Evolutionary conservation across 2,113 vertebrate species (phyloP).

Genomic region (Sphaerodactylus townsendi): DNA sequence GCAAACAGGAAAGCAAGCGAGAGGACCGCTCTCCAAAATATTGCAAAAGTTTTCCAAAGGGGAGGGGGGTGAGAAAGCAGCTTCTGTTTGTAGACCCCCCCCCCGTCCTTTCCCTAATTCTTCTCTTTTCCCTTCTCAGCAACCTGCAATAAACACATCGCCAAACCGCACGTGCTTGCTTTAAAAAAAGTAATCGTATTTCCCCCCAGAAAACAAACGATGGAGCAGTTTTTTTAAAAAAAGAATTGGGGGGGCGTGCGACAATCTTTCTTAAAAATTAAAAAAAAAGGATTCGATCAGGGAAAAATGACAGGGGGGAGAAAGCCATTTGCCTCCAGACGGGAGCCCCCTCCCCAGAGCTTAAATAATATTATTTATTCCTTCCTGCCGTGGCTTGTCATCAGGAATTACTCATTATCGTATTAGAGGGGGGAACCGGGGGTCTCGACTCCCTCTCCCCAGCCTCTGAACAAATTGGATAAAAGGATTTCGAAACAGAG

Average conservation of each 20-base stretch:
- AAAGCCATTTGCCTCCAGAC: neutral
- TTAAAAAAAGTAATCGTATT: no score
- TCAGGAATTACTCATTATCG: constrained; percentile 57
- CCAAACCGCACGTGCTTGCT: no score
- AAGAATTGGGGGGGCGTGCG: neutral
- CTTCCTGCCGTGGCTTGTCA: constrained; percentile 44
- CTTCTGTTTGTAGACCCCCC: no score
- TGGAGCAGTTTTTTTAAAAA: no score
- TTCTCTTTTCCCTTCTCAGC: no score
- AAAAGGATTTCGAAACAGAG: constrained; percentile 55
- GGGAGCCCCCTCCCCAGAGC: no score
- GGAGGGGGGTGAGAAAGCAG: no score
- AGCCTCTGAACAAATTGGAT: constrained; percentile 64
- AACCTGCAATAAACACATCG: neutral
- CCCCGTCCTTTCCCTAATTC: no score
- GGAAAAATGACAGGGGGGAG: no score
- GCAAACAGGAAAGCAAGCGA: no score
- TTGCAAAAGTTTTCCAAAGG: no score
- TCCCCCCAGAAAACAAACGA: neutral
- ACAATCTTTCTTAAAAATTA: neutral
- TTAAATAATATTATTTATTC: neutral
- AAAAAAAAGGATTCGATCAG: neutral
- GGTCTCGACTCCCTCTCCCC: constrained; percentile 63
- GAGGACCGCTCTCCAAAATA: no score
- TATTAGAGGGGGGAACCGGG: constrained; percentile 45